Conservation (phyloP, 2,113 vertebrate genomes). For the Chloebia gouldiae region DNA sequence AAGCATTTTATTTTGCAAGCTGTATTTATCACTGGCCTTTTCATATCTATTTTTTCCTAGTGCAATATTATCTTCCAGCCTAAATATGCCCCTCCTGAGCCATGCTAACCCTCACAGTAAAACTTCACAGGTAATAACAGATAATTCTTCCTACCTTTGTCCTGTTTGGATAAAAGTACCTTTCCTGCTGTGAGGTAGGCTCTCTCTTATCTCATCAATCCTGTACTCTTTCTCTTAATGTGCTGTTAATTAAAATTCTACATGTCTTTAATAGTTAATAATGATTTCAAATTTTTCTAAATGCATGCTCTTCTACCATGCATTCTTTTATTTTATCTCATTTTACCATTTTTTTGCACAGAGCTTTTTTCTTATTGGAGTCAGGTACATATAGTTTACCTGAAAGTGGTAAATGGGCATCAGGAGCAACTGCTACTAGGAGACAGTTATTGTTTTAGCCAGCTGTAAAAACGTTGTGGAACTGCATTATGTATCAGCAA, state of each 20-base stretch:
- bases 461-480: not conserved
- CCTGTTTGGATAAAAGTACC: not conserved
- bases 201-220: not conserved
- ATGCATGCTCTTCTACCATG: not conserved
- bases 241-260: not conserved
- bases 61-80: not conserved
- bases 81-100: not conserved
- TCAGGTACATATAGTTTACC: not conserved
- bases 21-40: not conserved
- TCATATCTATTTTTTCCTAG: not conserved
- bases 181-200: not conserved
- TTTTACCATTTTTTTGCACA: not conserved
- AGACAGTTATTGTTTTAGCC: not conserved
- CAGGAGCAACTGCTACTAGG: not conserved
- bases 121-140: not conserved
- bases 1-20: not conserved
- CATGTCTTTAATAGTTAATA: not conserved
- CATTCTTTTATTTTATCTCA: not conserved
- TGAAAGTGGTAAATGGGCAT: not conserved
- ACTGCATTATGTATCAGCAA: not conserved
- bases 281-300: not conserved
- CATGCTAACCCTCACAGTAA: not conserved
- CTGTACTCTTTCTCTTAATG: not conserved
- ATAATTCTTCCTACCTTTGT: not conserved
- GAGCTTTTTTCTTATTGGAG: not conserved